Evolutionary conservation across 2,888 invertebrate genomes (phyloP), one percentile per base, ranked within the genome.

Genomic region (Zaprionus obscuricornis): DNA sequence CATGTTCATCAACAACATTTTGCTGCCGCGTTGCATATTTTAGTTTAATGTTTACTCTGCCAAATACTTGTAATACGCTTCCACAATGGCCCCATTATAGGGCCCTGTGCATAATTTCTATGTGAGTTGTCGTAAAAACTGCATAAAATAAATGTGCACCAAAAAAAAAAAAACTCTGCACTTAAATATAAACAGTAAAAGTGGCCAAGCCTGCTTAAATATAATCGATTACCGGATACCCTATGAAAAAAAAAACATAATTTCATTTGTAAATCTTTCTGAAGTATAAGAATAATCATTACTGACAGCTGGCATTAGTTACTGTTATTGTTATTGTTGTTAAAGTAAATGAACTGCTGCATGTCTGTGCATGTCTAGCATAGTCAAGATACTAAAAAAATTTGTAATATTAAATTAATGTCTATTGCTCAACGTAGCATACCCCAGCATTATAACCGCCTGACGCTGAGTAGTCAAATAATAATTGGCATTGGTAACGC

Each of bases 141-240:
- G 81, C 81, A 84, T 81, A 64, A 83, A 77, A 79, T 75, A 64
- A 83, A 83, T 75, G 72, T 66, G 73, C 64, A 65, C 59, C 71
- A 34, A 45, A 51, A 75, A 74, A 57, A 42, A 20, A 16, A 31
- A 13, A 13, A n/a, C 3, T 31, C 36, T 33, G 63, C 33, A 29
- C 29, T 58, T 55, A 42, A 69, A 52, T 7, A 51, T 55, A 34
- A 55, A 50, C 43, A 37, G 17, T 43, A 31, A 31, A 36, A 34
- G 42, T 18, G n/a, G 24, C 22, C 36, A 29, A 13, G 14, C n/a
- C n/a, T n/a, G n/a, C 31, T 54, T 22, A 31, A 69, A 57, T 4
- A 18, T 27, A 20, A 45, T 49, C 20, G 8, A 51, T 20, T 10
- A 2, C 2, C 7, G 2, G 8, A 57, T 65, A 58, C 67, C 49